A percentile compares a stretch with the other conserved stretches of the same genome.
Conservation (phyloP, 2,888 invertebrate genomes). For the Limenitis camilla region DNA sequence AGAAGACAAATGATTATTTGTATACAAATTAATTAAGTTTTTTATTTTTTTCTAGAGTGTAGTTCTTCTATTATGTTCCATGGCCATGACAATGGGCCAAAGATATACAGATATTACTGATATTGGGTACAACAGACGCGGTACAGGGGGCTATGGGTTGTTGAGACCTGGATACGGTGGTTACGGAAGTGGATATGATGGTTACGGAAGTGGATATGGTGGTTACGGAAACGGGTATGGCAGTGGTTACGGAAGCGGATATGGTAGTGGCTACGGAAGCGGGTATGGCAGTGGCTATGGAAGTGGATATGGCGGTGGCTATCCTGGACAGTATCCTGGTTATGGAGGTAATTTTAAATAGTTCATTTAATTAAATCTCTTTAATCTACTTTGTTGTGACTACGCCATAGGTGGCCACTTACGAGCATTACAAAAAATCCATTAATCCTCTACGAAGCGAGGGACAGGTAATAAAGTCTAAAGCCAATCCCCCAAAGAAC, state of each 20-base stretch:
- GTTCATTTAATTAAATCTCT: background rate
- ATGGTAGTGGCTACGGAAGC: conserved; percentile 27
- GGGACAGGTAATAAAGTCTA: too few species aligned
- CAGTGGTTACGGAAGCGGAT: conserved; percentile 30
- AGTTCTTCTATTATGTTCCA: conserved; percentile 41
- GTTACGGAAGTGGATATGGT: conserved; percentile 32
- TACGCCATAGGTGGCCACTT: too few species aligned
- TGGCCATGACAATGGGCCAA: conserved; percentile 44
- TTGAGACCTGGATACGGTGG: conserved; percentile 35
- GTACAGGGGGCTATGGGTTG: conserved; percentile 56
- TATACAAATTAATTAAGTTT: background rate
- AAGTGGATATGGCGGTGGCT: conserved; percentile 29
- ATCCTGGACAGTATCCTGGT: conserved; percentile 30
- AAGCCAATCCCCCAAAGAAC: too few species aligned
- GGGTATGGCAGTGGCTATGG: conserved; percentile 29
- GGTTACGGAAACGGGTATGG: conserved; percentile 30
- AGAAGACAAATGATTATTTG: too few species aligned
- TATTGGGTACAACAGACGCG: conserved; percentile 27
- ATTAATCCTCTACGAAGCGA: too few species aligned
- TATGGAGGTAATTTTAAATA: conserved; percentile 12
- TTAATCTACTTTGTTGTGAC: background rate
- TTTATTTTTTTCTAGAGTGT: conserved; percentile 42
- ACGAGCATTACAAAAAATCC: too few species aligned
- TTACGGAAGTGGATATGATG: conserved; percentile 28
- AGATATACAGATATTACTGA: conserved; percentile 32